phyloP scores from a whole-genome alignment of 1,140 invertebrate species.

The Scaptomyza hsui region DNA sequence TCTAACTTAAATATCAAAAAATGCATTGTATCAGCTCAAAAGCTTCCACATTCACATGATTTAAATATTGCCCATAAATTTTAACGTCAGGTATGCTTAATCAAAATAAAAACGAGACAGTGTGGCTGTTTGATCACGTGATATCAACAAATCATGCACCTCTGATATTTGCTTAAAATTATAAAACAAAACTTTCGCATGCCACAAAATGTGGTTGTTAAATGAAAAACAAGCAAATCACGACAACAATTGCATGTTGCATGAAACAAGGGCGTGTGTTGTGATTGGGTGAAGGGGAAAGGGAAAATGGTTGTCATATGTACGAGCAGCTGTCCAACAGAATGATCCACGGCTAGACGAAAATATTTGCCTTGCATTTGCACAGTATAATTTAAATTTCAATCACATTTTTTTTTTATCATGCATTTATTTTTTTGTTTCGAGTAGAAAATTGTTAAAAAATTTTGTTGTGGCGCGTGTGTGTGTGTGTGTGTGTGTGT shows the following conservation, averaged over 20 bases:
- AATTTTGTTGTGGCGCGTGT: slow-evolving; percentile 27
- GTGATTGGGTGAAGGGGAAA: background rate
- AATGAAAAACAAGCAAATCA: slow-evolving; percentile 78
- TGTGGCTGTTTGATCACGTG: background rate
- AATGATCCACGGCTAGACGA: slow-evolving; percentile 69
- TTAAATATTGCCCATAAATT: background rate
- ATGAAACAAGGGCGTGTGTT: background rate
- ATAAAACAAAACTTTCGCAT: slow-evolving; percentile 67
- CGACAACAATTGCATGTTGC: slow-evolving; percentile 26
- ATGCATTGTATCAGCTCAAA: no score
- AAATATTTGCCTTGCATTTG: slow-evolving; percentile 77
- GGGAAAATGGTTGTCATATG: slow-evolving; percentile 12
- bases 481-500: slow-evolving; percentile 34
- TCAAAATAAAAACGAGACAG: slow-evolving; percentile 37
- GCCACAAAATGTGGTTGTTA: slow-evolving; percentile 64
- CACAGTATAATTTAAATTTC: slow-evolving; percentile 64
- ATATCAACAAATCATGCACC: slow-evolving; percentile 17
- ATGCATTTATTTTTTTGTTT: slow-evolving; percentile 33
- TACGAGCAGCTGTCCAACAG: slow-evolving; percentile 34
- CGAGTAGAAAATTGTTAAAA: slow-evolving; percentile 36
- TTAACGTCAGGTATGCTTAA: background rate
- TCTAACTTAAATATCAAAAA: no score
- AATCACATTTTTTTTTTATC: slow-evolving; percentile 9
- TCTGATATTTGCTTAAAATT: slow-evolving; percentile 75
- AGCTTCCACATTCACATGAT: no score